Conservation (phyloP, 2,113 vertebrate genomes). For the Argyrosomus japonicus region DNA sequence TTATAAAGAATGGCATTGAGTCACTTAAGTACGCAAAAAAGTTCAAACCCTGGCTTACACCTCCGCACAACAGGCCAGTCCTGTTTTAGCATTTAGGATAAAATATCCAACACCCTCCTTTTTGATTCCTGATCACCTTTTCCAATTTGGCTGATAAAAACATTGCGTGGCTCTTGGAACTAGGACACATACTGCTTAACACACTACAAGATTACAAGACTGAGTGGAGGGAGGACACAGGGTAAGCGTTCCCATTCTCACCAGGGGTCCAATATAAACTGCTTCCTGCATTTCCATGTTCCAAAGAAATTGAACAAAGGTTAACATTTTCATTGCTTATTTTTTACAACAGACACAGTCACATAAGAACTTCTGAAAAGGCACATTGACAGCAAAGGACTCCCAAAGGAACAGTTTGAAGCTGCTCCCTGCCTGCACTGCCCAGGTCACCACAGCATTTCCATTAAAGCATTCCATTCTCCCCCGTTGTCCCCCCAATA, state of each 20-base stretch:
- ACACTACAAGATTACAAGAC: background rate
- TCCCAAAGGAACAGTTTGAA: conserved; percentile 57
- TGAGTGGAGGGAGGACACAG: background rate
- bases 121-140: background rate
- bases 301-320: conserved; percentile 49
- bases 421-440: conserved; percentile 32
- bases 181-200: background rate
- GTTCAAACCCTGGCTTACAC: too few relatives aligned
- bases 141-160: background rate
- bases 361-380: conserved; percentile 47
- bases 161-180: background rate
- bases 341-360: conserved; percentile 43
- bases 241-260: conserved; percentile 5
- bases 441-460: conserved; percentile 55
- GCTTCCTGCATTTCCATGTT: conserved; percentile 58
- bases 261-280: conserved; percentile 32
- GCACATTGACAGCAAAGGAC: conserved; percentile 42
- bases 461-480: conserved; percentile 74
- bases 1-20: too few relatives aligned
- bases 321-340: conserved; percentile 47
- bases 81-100: background rate
- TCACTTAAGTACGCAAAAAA: too few relatives aligned
- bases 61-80: background rate
- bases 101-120: background rate
- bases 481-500: conserved; percentile 19